Base-by-base conservation (phyloP, 2,888 invertebrate genomes). In the Hydrotaea cyrtoneurina region DNA sequence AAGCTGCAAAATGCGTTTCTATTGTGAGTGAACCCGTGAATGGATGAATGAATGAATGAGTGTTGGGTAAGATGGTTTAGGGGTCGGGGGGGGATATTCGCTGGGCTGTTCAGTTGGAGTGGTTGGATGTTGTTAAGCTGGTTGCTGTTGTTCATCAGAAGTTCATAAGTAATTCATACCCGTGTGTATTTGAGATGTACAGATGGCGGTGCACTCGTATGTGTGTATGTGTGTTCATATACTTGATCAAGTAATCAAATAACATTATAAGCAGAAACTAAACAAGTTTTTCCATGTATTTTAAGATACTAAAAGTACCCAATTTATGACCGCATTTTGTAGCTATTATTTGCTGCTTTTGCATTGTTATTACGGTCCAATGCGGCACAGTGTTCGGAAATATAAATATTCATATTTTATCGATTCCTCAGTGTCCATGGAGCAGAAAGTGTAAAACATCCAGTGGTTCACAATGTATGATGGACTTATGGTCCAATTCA, bases 1-100 rank as follows among this genome's bases (percentile, higher is more conserved):
- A 55, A 59, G 23, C 75, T 76, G 73, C 66, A 73, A 85, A 77
- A 80, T 85, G 79, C 85, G 85, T 80, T 79, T 81, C 57, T 36
- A 50, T 76, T 66, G 55, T 69, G 21, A 83, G 69, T 78, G 59
- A 77, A 66, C 59, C 26, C 3, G 13, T 31, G 23, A 57, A 17
- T 83, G 57, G 71, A 76, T 21, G 13, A 31, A 53, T 43, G 66
- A 59, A 66, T 15, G 13, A 19, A 53, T 19, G 66, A 39, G 36
- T 36, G 62, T 31, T 46, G 3, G 8, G 36, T 50, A 50, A 21
- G 15, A 2, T 66, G 26, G 26, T 43, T 2, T 62, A 43, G 15
- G 2, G n/a, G 13, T n/a, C n/a, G n/a, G 15, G 43, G 43, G 43
- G 8, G 50, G 2, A 50, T 50, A 50, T 50, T 62, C 43, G 23